phyloP scores from a whole-genome alignment of 2,888 invertebrate species.

The Camponotus fellah region DNA sequence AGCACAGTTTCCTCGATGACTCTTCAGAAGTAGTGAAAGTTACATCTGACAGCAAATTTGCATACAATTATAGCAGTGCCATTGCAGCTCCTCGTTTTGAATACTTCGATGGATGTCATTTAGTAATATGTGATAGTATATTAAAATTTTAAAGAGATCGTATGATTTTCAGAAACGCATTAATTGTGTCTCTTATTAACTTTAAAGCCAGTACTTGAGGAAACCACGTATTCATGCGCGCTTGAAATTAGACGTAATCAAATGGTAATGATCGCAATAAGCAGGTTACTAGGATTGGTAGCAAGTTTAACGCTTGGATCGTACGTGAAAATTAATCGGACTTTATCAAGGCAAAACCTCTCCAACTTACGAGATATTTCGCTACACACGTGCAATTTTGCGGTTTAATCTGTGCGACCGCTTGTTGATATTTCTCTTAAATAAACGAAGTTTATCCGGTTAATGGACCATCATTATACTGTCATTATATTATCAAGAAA shows the following conservation, averaged over 20 bases:
- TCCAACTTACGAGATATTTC: constrained; percentile 2
- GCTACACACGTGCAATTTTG: background rate
- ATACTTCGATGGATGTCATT: constrained; percentile 8
- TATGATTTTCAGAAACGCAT: background rate
- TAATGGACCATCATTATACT: constrained; percentile 43
- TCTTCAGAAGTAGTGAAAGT: constrained; percentile 41
- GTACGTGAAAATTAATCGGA: constrained; percentile 13
- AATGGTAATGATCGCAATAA: constrained; percentile 5
- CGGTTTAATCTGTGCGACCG: constrained; percentile 5
- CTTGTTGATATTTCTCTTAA: constrained; percentile 33
- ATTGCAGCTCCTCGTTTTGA: constrained; percentile 24
- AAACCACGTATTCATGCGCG: background rate
- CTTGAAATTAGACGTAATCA: constrained; percentile 11
- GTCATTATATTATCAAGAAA: constrained; percentile 39
- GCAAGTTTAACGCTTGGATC: constrained; percentile 9
- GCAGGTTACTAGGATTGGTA: constrained; percentile 4
- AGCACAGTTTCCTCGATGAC: constrained; percentile 17
- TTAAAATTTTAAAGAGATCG: background rate
- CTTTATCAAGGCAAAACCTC: background rate
- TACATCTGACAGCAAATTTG: constrained; percentile 46
- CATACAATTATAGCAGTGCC: constrained; percentile 47
- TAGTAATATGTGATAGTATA: background rate
- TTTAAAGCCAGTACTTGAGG: background rate
- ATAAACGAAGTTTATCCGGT: constrained; percentile 37
- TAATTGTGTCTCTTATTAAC: background rate